Percentiles rank a stretch among this genome's conserved stretches.
Conservation (phyloP, 2,888 invertebrate genomes). For the Tribolium freemani region DNA sequence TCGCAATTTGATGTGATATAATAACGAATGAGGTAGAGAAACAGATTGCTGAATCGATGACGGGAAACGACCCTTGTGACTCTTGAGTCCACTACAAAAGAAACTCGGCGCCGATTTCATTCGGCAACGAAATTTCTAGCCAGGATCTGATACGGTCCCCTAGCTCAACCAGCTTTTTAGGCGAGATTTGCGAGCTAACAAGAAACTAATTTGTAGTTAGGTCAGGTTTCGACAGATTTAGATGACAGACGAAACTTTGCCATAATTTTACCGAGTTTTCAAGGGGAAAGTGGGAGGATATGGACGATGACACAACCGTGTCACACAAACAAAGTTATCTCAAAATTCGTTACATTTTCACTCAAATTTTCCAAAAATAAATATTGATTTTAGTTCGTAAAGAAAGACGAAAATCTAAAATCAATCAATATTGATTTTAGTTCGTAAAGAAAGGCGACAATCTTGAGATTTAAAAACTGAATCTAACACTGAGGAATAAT, state of each 20-base stretch:
- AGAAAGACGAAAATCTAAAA: too few species aligned
- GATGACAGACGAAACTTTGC: background rate
- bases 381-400: too few species aligned
- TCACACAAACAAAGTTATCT: too few species aligned
- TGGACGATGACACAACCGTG: background rate
- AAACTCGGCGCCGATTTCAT: slow-evolving; percentile 23
- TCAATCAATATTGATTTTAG: too few species aligned
- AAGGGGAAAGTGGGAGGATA: background rate
- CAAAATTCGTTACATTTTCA: too few species aligned
- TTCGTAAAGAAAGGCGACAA: too few species aligned
- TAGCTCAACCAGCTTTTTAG: slow-evolving; percentile 16
- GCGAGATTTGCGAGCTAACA: slow-evolving; percentile 12
- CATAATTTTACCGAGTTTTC: background rate
- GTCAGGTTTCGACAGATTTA: background rate
- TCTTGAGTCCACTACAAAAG: slow-evolving; percentile 25
- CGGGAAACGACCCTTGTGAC: slow-evolving; percentile 26
- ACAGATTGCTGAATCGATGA: slow-evolving; percentile 47
- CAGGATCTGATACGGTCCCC: slow-evolving; percentile 2
- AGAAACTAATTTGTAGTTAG: background rate
- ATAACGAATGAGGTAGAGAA: slow-evolving; percentile 45
- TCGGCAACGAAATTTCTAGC: background rate
- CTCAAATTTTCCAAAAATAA: too few species aligned
- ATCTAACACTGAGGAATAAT: too few species aligned
- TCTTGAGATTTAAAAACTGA: too few species aligned
- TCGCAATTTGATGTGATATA: slow-evolving; percentile 47